Conservation (phyloP, 2,113 vertebrate species). For the Nannospalax galili region DNA sequence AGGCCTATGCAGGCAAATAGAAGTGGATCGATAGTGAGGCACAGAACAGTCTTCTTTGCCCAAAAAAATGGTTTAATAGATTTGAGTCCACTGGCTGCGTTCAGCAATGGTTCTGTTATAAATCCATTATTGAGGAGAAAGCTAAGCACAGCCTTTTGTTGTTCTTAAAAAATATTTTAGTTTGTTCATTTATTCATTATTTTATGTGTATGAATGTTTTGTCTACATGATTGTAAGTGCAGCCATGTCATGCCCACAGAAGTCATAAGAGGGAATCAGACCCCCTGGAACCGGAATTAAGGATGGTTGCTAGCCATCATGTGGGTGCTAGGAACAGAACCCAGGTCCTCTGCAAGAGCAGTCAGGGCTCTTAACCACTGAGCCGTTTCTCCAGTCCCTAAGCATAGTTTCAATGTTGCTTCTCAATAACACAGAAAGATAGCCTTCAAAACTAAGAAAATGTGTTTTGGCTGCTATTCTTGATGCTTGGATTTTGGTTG, state of each 20-base stretch:
- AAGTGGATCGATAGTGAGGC: conserved; percentile 15
- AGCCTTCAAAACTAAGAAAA: conserved; percentile 57
- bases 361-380: too few relatives aligned
- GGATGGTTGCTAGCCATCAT: too few relatives aligned
- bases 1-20: conserved; percentile 57
- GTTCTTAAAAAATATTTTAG: too few relatives aligned
- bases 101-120: not conserved
- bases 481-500: not conserved
- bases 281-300: too few relatives aligned
- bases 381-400: not conserved
- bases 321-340: too few relatives aligned
- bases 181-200: too few relatives aligned
- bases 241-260: too few relatives aligned
- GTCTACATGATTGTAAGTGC: too few relatives aligned
- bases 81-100: conserved; percentile 36
- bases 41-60: not conserved
- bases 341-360: too few relatives aligned
- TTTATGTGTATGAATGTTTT: too few relatives aligned
- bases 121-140: conserved; percentile 51
- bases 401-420: conserved; percentile 48
- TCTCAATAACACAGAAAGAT: conserved; percentile 48
- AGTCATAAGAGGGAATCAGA: too few relatives aligned
- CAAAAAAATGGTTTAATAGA: conserved; percentile 63
- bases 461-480: not conserved
- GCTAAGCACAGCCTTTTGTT: not conserved